Base-by-base conservation (phyloP, 2,888 invertebrate species). In the Dendrolimus pini region DNA sequence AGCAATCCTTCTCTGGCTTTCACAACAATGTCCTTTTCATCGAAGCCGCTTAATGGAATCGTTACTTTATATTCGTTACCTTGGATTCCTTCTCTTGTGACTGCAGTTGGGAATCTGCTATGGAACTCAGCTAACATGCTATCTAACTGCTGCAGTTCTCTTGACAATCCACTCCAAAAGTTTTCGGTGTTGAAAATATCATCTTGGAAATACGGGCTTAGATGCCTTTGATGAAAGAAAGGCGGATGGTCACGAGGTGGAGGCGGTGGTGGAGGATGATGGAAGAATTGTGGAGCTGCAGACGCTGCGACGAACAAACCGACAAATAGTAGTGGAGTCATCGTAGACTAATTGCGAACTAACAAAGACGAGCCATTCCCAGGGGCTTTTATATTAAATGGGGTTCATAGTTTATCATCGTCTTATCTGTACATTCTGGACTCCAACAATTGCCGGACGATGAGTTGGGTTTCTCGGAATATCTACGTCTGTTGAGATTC, bases 11-110 rank as follows among this genome's bases (percentile, higher is more conserved):
- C 74, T 7, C 77, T 78, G 0, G 85, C 87, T 58, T 89, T 89
- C 9, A 89, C 88, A 0, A 75, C 67, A 9, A 89, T 81, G 8
- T 89, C 88, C 41, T 80, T 80, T 55, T 85, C 84, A 0, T 82
- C 73, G 58, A 75, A 89, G 0, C 79, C 84, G 7, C 61, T 42
- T 1, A 89, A 60, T 0, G 75, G 63, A 7, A 89, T 76, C 0
- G 69, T 77, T 1, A 89, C 66, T 54, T 73, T 78, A 65, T 86
- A 89, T 52, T 83, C 69, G 55, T 78, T 74, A 7, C 80, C 85
- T 41, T 70, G 70, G 2, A 85, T 55, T 6, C 71, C 74, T 56
- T 72, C 77, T 7, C 64, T 66, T 0, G 76, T 62, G 1, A 64
- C 59, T 13, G 64, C 60, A 6, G 62, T 65, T 0, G 86, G 82